A percentile compares a stretch with the other conserved stretches of the same genome.
Evolutionary conservation across 2,888 invertebrate genomes (phyloP).

Genomic region (Hetaerina titia): DNA sequence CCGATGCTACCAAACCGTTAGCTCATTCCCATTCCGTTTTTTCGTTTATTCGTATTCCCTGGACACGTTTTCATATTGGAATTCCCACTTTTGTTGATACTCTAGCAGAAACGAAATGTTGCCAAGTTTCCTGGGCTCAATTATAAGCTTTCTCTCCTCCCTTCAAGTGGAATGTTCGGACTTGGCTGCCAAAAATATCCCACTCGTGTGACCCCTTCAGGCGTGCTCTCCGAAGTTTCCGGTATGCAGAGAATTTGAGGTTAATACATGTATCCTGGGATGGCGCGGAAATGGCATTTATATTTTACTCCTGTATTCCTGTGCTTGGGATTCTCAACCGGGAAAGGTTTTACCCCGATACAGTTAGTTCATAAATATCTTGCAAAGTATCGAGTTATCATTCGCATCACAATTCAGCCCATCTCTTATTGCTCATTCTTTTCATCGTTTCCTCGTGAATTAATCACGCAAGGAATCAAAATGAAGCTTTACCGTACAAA

Average conservation of each 20-base stretch:
- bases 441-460: no score
- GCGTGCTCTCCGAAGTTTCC: background rate
- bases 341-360: background rate
- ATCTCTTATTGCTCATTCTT: no score
- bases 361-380: background rate
- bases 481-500: no score
- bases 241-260: background rate
- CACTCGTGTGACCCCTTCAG: background rate
- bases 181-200: constrained; percentile 24
- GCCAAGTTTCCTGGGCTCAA: background rate
- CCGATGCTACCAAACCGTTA: background rate
- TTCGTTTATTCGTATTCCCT: background rate
- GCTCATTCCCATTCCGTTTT: background rate
- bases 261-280: background rate
- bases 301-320: background rate
- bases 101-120: background rate
- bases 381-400: background rate
- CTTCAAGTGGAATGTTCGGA: background rate
- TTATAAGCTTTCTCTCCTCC: constrained; percentile 10
- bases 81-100: background rate
- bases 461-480: no score
- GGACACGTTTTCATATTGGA: background rate
- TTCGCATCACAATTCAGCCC: no score
- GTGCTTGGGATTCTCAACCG: background rate
- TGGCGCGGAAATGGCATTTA: background rate